Conservation (phyloP, 2,113 vertebrate species). For the Neolamprologus cancellatus region DNA sequence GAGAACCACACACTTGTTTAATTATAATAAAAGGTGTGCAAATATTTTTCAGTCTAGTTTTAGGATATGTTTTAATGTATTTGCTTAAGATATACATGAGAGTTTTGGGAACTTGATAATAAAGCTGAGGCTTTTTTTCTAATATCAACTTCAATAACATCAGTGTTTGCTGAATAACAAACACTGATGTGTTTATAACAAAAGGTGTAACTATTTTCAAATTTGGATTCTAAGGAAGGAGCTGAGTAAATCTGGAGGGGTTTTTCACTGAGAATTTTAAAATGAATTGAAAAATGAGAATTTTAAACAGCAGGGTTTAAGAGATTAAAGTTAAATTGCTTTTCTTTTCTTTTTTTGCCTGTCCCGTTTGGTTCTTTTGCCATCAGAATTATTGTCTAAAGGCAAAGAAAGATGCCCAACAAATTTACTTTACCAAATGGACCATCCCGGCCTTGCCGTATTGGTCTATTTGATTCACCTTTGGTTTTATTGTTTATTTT, state of each 20-base stretch:
- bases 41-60: not conserved
- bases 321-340: not conserved
- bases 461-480: not conserved
- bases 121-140: not conserved
- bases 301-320: not conserved
- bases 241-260: not conserved
- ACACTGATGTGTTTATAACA: no score
- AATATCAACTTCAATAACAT: not conserved
- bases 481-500: not conserved
- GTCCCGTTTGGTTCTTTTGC: not conserved
- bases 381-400: not conserved
- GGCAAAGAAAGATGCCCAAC: not conserved
- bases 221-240: not conserved
- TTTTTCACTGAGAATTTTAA: not conserved
- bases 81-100: not conserved
- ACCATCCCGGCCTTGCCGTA: not conserved
- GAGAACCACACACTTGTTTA: slow-evolving; percentile 51
- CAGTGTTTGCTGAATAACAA: not conserved
- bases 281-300: not conserved
- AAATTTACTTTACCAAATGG: not conserved
- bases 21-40: not conserved
- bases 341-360: no score
- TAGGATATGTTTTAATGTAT: slow-evolving; percentile 9
- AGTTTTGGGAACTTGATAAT: not conserved
- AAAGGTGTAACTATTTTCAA: not conserved